Evolutionary conservation across 2,888 invertebrate species (phyloP), one percentile per base, ranked within the genome.

Genomic region (Lordiphosa fenestrarum): DNA sequence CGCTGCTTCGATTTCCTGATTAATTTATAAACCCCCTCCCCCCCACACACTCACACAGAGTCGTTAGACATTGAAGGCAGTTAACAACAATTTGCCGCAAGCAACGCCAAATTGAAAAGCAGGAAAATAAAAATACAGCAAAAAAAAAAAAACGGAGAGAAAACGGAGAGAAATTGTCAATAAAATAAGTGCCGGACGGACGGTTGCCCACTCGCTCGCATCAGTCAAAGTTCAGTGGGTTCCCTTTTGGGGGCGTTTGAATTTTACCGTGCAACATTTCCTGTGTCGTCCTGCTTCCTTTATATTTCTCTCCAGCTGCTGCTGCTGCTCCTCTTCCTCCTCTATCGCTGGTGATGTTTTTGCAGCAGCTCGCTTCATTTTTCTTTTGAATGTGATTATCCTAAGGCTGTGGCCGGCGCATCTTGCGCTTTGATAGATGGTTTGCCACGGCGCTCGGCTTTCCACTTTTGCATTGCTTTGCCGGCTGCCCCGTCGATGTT

Each of bases 81-180:
- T 77, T 77, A 78, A 74, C 77, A 77, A 77, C 78, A 78, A 84
- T 84, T 78, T 78, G 84, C 77, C 84, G 84, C 84, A 78, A 73
- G 84, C 71, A 71, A 61, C 78, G 74, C 71, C 68, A 84, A 77
- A 77, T 77, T 84, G 76, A 84, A 83, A 83, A 60, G 59, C 75
- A 41, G 59, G 33, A 52, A 36, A 62, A 13, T 46, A 35, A 36
- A 39, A 50, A 30, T n/a, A n/a, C n/a, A n/a, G n/a, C n/a, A 41
- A 51, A 36, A 13, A 42, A 15, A 19, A n/a, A 46, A 13, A n/a
- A 30, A 41, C 30, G 25, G 46, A 55, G 46, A 46, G 37, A 66
- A 58, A 64, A 67, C 9, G 9, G 30, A 30, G 30, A 30, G 30
- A 84, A 84, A 74, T 74, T 78, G 83, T 78, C 83, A 82, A 84